Evolutionary conservation across 2,113 vertebrate species (phyloP).

Genomic region (Serinus canaria): DNA sequence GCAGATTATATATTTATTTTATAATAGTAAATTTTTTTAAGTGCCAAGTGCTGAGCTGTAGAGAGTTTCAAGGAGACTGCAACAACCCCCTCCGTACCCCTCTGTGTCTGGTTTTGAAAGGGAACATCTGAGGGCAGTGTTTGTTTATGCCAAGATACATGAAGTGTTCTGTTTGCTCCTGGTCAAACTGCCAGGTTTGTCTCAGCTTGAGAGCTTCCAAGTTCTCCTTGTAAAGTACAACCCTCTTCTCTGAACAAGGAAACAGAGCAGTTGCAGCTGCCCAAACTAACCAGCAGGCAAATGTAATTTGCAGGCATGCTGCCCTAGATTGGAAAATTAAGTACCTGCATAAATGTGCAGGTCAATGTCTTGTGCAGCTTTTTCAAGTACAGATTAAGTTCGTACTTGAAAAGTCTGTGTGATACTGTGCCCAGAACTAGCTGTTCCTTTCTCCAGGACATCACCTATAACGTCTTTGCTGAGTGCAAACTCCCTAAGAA

Average conservation of each 20-base stretch:
- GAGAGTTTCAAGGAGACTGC: neutral
- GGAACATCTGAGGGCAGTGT: slow-evolving; percentile 24
- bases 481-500: neutral
- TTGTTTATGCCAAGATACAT: slow-evolving; percentile 52
- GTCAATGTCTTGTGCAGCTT: neutral
- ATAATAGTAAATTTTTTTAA: neutral
- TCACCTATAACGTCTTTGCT: neutral
- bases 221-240: neutral
- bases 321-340: neutral
- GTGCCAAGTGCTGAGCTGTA: neutral
- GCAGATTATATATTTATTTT: neutral
- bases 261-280: neutral
- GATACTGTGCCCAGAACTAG: neutral
- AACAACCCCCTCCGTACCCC: neutral
- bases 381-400: neutral
- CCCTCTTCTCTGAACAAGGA: neutral
- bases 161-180: slow-evolving; percentile 37
- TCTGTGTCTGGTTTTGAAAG: neutral
- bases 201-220: slow-evolving; percentile 23
- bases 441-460: neutral
- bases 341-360: neutral
- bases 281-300: neutral
- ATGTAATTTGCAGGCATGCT: slow-evolving; percentile 11
- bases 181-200: slow-evolving; percentile 33
- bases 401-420: neutral